Percentiles rank a stretch among this genome's conserved stretches.
phyloP scores from a whole-genome alignment of 2,888 invertebrate genomes.

The Nomada goodeniana region DNA sequence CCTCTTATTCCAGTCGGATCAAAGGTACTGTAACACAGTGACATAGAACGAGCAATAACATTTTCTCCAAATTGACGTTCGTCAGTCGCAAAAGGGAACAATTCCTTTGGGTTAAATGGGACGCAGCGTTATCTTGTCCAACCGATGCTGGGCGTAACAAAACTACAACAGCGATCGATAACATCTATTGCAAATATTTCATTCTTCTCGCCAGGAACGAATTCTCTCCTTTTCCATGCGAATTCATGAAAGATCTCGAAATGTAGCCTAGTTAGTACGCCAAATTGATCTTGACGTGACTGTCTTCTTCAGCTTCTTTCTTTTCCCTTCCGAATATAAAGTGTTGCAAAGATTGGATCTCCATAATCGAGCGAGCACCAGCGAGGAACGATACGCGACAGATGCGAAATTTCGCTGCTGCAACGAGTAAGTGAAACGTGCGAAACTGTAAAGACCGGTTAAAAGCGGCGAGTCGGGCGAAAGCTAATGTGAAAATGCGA shows the following conservation, averaged over 20 bases:
- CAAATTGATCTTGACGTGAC: no score
- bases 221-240: background rate
- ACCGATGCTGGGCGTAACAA: constrained; percentile 14
- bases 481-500: constrained; percentile 71
- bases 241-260: no score
- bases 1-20: background rate
- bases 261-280: no score
- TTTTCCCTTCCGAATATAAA: background rate
- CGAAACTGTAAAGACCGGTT: constrained; percentile 66
- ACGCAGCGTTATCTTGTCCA: constrained; percentile 12
- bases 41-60: constrained; percentile 12
- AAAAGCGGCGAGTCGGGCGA: constrained; percentile 66
- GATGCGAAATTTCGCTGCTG: constrained; percentile 49
- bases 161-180: constrained; percentile 29
- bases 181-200: constrained; percentile 30
- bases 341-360: background rate
- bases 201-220: constrained; percentile 13
- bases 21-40: constrained; percentile 18
- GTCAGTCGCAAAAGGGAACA: constrained; percentile 34
- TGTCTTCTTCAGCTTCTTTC: background rate
- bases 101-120: constrained; percentile 32
- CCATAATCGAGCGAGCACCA: constrained; percentile 41
- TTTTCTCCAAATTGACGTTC: constrained; percentile 18
- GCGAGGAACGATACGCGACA: constrained; percentile 44
- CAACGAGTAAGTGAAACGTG: constrained; percentile 55